Conservation (phyloP, 2,797 vertebrate genomes). For the Antrozous pallidus region DNA sequence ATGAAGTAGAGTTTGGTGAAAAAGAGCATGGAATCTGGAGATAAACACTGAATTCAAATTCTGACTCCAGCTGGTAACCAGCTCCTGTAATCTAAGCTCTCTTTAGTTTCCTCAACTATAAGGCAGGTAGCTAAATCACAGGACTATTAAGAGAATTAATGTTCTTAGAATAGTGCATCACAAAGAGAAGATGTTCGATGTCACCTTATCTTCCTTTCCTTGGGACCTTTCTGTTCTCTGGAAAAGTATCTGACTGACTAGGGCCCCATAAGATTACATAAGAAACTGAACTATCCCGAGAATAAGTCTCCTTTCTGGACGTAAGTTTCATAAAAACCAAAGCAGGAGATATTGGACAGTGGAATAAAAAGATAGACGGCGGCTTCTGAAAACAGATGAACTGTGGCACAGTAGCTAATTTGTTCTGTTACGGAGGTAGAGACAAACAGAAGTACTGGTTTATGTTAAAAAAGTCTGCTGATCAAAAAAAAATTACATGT, state of each 20-base stretch:
- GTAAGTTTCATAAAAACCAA: neutral
- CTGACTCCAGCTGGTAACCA: neutral
- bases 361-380: neutral
- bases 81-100: neutral
- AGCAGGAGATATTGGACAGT: neutral
- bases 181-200: neutral
- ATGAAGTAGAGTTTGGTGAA: neutral
- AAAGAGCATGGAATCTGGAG: neutral
- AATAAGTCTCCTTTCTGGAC: neutral
- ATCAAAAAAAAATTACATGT: neutral
- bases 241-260: neutral
- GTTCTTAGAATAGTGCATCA: neutral
- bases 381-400: neutral
- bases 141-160: neutral
- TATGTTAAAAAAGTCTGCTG: neutral
- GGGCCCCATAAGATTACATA: neutral
- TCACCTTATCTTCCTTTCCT: neutral
- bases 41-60: neutral
- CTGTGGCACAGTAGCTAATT: neutral
- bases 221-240: neutral
- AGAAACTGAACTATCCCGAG: neutral
- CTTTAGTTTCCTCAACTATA: neutral
- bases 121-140: neutral
- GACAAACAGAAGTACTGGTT: neutral
- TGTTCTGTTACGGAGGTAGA: neutral